Evolutionary conservation across 2,797 vertebrate genomes (phyloP).

Genomic region (Cynopterus sphinx): DNA sequence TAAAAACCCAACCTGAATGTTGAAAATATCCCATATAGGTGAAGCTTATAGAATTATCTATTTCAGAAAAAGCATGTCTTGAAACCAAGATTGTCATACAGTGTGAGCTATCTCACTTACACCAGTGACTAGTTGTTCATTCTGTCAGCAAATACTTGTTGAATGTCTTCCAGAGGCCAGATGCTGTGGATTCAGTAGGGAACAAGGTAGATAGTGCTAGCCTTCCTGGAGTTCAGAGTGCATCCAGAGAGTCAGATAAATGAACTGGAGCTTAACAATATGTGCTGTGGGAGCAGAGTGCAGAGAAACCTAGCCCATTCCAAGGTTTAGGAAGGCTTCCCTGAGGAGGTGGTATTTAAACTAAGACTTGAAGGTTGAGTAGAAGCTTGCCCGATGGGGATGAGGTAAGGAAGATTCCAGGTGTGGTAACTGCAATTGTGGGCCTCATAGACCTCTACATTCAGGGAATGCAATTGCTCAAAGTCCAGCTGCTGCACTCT

Average conservation of each 20-base stretch:
- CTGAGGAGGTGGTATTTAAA: not conserved
- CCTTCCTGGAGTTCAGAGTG: not conserved
- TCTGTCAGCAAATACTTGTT: not conserved
- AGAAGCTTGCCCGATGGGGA: not conserved
- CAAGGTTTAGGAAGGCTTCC: not conserved
- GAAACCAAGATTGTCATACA: not conserved
- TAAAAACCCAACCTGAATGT: slow-evolving; percentile 12
- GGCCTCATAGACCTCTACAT: not conserved
- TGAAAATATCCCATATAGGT: not conserved
- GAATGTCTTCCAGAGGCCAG: not conserved
- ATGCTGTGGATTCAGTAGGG: not conserved
- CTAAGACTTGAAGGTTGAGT: not conserved
- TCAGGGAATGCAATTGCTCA: not conserved
- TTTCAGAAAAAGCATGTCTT: not conserved
- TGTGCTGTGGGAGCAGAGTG: not conserved
- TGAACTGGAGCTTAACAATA: not conserved
- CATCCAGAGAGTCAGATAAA: not conserved
- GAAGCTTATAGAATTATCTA: not conserved
- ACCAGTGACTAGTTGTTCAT: not conserved
- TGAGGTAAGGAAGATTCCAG: not conserved
- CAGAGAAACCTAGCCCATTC: not conserved
- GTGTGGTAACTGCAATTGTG: not conserved
- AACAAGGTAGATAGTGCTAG: not conserved
- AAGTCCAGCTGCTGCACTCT: not conserved
- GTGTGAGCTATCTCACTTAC: not conserved